Percentiles rank a stretch among this genome's conserved stretches.
These are phyloP conservation scores for Dromiciops gliroides DNA, from an alignment of 2,113 vertebrate species.

Conservation along the genomic window DNA sequence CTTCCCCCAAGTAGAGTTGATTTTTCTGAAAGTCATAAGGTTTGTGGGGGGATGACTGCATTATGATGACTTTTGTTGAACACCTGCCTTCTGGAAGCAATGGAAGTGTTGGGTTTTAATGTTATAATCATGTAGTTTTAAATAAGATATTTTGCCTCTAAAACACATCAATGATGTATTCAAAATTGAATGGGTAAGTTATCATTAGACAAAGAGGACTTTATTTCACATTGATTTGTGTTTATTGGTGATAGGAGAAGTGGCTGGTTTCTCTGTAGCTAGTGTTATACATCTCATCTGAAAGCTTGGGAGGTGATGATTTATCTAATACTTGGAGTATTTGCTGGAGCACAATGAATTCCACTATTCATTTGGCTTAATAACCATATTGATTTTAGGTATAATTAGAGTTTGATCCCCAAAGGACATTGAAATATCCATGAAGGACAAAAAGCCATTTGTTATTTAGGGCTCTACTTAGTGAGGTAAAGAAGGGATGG, in stretches of 20 bases:
- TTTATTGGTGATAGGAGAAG: not conserved
- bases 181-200: not conserved
- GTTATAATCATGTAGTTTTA: not conserved
- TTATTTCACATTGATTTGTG: slow-evolving; percentile 2
- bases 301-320: not conserved
- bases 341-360: slow-evolving; percentile 48
- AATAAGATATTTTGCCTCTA: not conserved
- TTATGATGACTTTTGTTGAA: not conserved
- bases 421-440: slow-evolving; percentile 4
- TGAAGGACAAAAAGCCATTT: not conserved
- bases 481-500: not conserved
- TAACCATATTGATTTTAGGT: slow-evolving; percentile 53
- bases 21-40: not conserved
- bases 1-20: not conserved
- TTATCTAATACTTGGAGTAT: slow-evolving; percentile 44
- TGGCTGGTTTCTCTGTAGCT: not conserved
- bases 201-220: not conserved
- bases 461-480: not conserved
- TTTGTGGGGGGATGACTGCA: not conserved
- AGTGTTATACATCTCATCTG: slow-evolving; percentile 21
- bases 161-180: slow-evolving; percentile 29
- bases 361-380: slow-evolving; percentile 30
- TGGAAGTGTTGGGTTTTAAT: not conserved
- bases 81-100: not conserved
- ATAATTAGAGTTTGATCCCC: slow-evolving; percentile 56